Evolutionary conservation across 1,140 invertebrate genomes (phyloP).

Genomic region (Tetramorium alpestre): DNA sequence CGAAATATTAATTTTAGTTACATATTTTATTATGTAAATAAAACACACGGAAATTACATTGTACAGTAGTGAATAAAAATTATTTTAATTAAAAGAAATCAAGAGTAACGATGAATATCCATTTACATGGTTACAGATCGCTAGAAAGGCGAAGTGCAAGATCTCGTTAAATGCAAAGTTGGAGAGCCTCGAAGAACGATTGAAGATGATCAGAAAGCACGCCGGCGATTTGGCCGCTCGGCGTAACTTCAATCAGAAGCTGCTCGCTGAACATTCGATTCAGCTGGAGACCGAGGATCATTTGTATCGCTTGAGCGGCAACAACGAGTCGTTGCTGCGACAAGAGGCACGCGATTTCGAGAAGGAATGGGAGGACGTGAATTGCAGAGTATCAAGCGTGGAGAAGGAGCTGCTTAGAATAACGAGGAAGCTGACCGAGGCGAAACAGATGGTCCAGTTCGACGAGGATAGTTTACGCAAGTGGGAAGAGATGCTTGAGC

Average conservation of each 20-base stretch:
- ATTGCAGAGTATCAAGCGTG: slow-evolving; percentile 79
- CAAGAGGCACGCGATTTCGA: slow-evolving; percentile 85
- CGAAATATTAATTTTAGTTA: neutral
- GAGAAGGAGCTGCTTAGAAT: slow-evolving; percentile 82
- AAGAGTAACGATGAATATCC: neutral
- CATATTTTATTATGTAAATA: neutral
- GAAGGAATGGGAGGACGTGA: slow-evolving; percentile 85
- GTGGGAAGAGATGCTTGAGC: slow-evolving; percentile 88
- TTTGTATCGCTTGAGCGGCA: slow-evolving; percentile 84
- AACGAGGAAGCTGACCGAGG: slow-evolving; percentile 86
- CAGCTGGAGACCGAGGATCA: slow-evolving; percentile 89
- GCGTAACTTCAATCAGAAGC: slow-evolving; percentile 81
- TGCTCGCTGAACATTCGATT: slow-evolving; percentile 87
- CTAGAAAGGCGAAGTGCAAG: slow-evolving; percentile 78
- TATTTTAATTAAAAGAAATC: slow-evolving; percentile 7
- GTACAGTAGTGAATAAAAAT: neutral
- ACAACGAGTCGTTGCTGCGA: slow-evolving; percentile 84
- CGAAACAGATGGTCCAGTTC: slow-evolving; percentile 87
- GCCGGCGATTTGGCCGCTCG: slow-evolving; percentile 71
- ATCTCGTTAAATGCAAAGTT: slow-evolving; percentile 72
- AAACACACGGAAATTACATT: slow-evolving; percentile 1
- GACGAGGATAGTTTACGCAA: slow-evolving; percentile 87
- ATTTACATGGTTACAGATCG: slow-evolving; percentile 74
- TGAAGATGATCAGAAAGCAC: slow-evolving; percentile 77
- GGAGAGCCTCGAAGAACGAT: slow-evolving; percentile 71